Conservation (phyloP, 2,113 vertebrate genomes). For the Apodemus sylvaticus region DNA sequence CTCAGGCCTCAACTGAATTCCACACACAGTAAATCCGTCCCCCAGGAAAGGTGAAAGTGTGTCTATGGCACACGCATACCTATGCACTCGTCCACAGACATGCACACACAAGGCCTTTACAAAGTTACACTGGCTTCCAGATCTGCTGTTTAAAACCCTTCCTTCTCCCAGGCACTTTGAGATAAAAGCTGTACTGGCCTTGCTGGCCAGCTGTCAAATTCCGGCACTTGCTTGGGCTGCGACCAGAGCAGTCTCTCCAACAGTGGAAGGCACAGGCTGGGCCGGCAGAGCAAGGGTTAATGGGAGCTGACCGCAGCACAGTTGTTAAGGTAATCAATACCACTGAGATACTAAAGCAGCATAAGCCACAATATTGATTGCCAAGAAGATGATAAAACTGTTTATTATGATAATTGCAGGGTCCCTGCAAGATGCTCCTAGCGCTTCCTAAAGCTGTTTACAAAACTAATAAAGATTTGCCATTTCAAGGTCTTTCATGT, state of each 20-base stretch:
- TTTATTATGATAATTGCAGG: constrained; percentile 94
- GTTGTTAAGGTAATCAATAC: constrained; percentile 97
- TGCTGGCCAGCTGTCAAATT: constrained; percentile 49
- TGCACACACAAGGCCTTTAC: neutral
- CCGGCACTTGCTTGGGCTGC: neutral
- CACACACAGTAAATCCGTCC: neutral
- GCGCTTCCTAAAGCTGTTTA: constrained; percentile 81
- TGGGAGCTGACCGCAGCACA: constrained; percentile 90
- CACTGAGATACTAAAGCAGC: constrained; percentile 98
- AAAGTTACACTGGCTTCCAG: neutral
- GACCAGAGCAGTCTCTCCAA: neutral
- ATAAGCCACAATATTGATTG: constrained; percentile 97
- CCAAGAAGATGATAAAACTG: constrained; percentile 96
- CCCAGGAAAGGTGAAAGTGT: neutral
- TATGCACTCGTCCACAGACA: neutral
- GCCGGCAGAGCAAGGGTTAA: constrained; percentile 85
- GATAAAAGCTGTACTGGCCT: constrained; percentile 6
- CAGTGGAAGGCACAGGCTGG: neutral
- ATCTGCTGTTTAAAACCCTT: constrained; percentile 32
- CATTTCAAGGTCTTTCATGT: constrained; percentile 68
- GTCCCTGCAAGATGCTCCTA: constrained; percentile 85
- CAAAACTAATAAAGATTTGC: constrained; percentile 82
- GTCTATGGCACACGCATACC: accelerated
- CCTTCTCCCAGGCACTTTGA: neutral
- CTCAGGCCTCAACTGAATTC: neutral